Evolutionary conservation across 2,113 vertebrate genomes (phyloP).

Genomic region (Plecotus auritus): DNA sequence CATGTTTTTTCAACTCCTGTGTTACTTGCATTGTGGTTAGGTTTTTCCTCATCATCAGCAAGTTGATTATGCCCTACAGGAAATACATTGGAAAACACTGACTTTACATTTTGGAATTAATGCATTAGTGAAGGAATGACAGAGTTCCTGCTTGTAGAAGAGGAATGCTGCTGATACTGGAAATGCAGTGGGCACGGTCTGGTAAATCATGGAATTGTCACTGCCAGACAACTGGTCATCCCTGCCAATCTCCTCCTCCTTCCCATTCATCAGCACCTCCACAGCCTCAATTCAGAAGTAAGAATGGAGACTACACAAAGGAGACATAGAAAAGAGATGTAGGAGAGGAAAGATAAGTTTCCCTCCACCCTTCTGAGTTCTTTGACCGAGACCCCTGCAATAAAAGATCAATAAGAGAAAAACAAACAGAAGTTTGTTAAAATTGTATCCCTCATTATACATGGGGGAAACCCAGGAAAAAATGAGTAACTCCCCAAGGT

Average conservation of each 20-base stretch:
- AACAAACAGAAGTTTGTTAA: neutral
- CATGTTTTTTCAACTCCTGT: neutral
- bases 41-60: neutral
- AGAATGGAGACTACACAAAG: neutral
- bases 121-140: neutral
- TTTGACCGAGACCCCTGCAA: neutral
- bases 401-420: neutral
- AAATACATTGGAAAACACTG: neutral
- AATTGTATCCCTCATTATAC: neutral
- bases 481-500: neutral
- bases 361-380: neutral
- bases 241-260: neutral
- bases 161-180: neutral
- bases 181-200: neutral
- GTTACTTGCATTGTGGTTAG: neutral
- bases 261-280: neutral
- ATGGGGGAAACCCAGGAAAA: neutral
- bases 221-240: neutral
- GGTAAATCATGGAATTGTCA: neutral
- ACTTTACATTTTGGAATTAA: neutral
- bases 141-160: neutral
- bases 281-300: neutral
- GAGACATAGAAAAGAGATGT: neutral
- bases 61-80: neutral
- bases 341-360: neutral